Evolutionary conservation across 2,113 vertebrate species (phyloP).

Genomic region (Phalacrocorax aristotelis): DNA sequence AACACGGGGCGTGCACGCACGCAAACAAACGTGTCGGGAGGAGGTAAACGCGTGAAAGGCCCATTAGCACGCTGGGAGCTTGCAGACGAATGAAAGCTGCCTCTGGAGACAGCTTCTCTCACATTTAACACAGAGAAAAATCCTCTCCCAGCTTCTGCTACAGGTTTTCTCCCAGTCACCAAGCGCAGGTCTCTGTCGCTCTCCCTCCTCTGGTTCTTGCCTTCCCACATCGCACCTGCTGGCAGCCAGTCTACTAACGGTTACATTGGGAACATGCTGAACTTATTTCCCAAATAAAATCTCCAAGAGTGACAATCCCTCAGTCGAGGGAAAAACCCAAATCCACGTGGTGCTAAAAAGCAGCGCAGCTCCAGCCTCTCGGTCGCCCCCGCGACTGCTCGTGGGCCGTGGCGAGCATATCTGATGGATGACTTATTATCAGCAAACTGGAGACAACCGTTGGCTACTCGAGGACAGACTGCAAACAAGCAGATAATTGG

Average conservation of each 20-base stretch:
- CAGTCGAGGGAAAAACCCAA: neutral
- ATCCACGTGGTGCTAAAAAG: neutral
- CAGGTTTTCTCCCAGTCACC: neutral
- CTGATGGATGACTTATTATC: neutral
- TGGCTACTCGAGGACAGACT: neutral
- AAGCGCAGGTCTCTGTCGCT: neutral
- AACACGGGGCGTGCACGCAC: fast-evolving
- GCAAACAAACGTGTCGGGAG: neutral
- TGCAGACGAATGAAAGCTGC: neutral
- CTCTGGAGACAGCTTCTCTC: neutral
- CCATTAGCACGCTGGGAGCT: neutral
- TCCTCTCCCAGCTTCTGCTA: neutral
- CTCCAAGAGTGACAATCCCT: neutral
- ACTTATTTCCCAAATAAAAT: neutral
- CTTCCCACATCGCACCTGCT: neutral
- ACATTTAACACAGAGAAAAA: no score
- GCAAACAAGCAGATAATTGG: neutral
- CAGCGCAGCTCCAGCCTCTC: neutral
- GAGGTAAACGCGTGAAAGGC: neutral
- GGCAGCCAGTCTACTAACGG: neutral
- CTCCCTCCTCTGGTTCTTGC: neutral
- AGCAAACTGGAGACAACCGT: neutral
- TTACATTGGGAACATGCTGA: neutral
- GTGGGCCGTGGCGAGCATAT: neutral
- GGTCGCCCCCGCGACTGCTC: neutral